phyloP scores from a whole-genome alignment of 2,888 invertebrate species.

The Scrobipalpa costella region DNA sequence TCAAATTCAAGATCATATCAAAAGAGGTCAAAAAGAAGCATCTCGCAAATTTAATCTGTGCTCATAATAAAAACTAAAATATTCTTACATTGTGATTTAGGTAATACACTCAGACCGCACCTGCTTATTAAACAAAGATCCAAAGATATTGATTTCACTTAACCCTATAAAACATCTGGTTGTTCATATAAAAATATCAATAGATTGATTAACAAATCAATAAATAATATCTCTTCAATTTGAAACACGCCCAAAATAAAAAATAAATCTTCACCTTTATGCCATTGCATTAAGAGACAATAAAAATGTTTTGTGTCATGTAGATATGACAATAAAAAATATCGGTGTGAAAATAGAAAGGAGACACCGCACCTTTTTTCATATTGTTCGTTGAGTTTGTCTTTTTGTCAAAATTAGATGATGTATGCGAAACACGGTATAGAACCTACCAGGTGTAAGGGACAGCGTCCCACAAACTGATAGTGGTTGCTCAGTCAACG shows the following conservation, averaged over 20 bases:
- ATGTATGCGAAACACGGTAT: neutral
- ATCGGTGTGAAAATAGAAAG: conserved; percentile 71
- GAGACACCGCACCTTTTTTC: conserved; percentile 11
- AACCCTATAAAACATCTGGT: conserved; percentile 55
- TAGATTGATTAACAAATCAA: conserved; percentile 75
- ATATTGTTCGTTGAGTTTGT: neutral
- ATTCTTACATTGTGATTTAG: too few species aligned
- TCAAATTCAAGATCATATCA: too few species aligned
- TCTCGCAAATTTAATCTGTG: too few species aligned
- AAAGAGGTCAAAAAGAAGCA: too few species aligned
- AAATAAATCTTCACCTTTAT: neutral
- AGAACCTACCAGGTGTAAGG: too few species aligned
- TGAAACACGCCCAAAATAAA: conserved; percentile 27
- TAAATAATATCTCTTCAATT: conserved; percentile 56
- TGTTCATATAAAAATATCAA: conserved; percentile 50
- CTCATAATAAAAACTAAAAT: too few species aligned
- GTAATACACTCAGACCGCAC: neutral
- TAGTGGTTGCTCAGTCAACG: too few species aligned
- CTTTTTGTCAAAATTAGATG: conserved; percentile 12
- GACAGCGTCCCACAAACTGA: too few species aligned
- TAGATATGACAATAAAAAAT: conserved; percentile 48
- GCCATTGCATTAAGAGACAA: neutral
- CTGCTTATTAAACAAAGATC: conserved; percentile 28
- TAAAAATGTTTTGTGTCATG: conserved; percentile 33
- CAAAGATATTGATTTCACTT: conserved; percentile 51